These are phyloP conservation scores for Platyscapa corneri DNA, from an alignment of 1,140 invertebrate species.

Conservation along the genomic window DNA sequence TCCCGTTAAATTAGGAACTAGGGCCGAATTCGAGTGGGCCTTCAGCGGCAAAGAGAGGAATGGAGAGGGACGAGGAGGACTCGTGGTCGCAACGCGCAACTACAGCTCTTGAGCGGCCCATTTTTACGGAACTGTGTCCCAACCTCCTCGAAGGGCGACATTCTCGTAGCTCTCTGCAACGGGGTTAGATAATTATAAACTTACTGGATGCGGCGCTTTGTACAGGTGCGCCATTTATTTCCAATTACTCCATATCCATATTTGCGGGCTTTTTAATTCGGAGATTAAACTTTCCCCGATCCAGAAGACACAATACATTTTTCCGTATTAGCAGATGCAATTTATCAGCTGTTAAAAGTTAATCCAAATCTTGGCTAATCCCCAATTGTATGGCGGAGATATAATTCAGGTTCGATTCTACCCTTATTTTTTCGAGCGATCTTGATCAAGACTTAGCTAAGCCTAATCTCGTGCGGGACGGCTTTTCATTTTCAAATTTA, in stretches of 20 bases:
- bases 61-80: too few relatives aligned
- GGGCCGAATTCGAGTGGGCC: too few relatives aligned
- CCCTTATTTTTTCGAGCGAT: conserved; percentile 37
- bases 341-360: conserved; percentile 49
- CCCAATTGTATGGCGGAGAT: conserved; percentile 13
- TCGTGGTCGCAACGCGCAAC: too few relatives aligned
- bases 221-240: too few relatives aligned
- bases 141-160: too few relatives aligned
- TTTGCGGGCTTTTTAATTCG: background rate
- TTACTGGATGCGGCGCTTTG: too few relatives aligned
- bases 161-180: too few relatives aligned
- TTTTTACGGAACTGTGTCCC: too few relatives aligned
- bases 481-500: conserved; percentile 1
- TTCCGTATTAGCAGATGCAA: background rate
- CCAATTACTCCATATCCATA: too few relatives aligned
- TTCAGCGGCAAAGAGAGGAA: background rate
- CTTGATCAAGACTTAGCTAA: conserved; percentile 39
- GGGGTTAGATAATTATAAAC: too few relatives aligned
- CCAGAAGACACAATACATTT: background rate
- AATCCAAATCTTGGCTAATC: conserved; percentile 46
- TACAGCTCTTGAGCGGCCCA: too few relatives aligned
- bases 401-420: conserved; percentile 43
- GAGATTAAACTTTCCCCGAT: background rate
- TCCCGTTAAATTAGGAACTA: too few relatives aligned
- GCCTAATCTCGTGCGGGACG: conserved; percentile 3